Evolutionary conservation across 2,113 vertebrate genomes (phyloP), one percentile per base, ranked within the genome.

Genomic region (Passer montanus): DNA sequence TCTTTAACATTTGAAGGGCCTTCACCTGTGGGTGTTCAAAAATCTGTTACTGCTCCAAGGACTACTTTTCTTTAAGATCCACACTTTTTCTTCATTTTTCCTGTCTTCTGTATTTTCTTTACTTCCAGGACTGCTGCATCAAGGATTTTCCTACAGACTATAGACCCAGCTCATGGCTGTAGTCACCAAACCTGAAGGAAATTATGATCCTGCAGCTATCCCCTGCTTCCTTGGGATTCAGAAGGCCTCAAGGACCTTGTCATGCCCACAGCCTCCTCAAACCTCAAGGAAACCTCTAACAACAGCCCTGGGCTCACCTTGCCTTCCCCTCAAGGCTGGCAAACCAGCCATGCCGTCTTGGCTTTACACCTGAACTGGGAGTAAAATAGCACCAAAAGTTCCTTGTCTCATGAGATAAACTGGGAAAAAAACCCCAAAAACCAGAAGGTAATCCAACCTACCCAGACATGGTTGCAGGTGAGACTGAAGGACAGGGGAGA

Each of bases 391-490:
- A 59, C 13, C 24, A 10, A 0, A 39, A 72, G 10, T 33, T 46
- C 49, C 31, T 59, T 24, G 2, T 53, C 27, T 83, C 6, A 8
- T 33, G 28, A 70, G 8, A 43, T 14, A 58, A 44, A 13, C 12
- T 62, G 50, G 22, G 8, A 6, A 28, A 50, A 21, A 31, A 4
- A 39, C 49, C 17, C 43, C 43, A 44, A 44, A 44, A 44, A 44
- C 16, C 43, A 46, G 6, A 21, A 44, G 11, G 8, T 18, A 78
- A 58, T 1, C 4, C 37, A 60, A 15, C 2, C 22, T 55, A 14
- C 22, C 7, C 60, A 22, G 37, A 70, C 0, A 0, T 3, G 39
- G 27, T 16, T 80, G 47, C 37, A 26, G 33, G 21, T 64, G 59
- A 15, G 10, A 11, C 3, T 9, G 30, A 69, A 74, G 59, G 50